Conservation (phyloP, 2,888 invertebrate genomes). For the Calameuta pallipes region DNA sequence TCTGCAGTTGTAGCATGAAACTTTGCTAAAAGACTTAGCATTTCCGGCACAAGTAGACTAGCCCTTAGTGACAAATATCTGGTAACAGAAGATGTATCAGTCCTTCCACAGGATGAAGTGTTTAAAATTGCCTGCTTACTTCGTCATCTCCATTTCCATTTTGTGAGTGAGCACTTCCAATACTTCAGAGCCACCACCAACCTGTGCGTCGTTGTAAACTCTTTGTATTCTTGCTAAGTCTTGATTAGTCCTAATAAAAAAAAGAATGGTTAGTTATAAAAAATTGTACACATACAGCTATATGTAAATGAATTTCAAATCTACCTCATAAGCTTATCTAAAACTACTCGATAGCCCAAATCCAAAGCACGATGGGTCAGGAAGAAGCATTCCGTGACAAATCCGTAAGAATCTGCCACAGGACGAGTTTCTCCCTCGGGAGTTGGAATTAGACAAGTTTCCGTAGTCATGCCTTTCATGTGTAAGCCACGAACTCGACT, state of each 20-base stretch:
- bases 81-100: constrained; percentile 29
- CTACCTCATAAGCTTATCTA: constrained; percentile 68
- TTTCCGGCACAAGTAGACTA: constrained; percentile 80
- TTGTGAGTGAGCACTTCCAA: constrained; percentile 73
- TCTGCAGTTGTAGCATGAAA: constrained; percentile 85
- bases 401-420: constrained; percentile 75
- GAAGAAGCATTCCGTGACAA: constrained; percentile 92
- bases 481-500: constrained; percentile 75
- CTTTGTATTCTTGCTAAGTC: constrained; percentile 80
- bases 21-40: constrained; percentile 77
- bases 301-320: not conserved
- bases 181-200: constrained; percentile 69
- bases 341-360: constrained; percentile 70
- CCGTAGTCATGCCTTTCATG: constrained; percentile 75
- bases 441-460: constrained; percentile 84
- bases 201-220: constrained; percentile 77
- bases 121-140: constrained; percentile 63
- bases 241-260: constrained; percentile 56
- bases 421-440: constrained; percentile 71
- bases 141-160: constrained; percentile 74
- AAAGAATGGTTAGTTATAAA: constrained; percentile 53
- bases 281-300: not conserved
- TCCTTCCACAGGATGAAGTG: constrained; percentile 1
- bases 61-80: constrained; percentile 80
- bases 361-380: constrained; percentile 89